Evolutionary conservation across 2,113 vertebrate species (phyloP), one percentile per base, ranked within the genome.

Genomic region (Glareola pratincola): DNA sequence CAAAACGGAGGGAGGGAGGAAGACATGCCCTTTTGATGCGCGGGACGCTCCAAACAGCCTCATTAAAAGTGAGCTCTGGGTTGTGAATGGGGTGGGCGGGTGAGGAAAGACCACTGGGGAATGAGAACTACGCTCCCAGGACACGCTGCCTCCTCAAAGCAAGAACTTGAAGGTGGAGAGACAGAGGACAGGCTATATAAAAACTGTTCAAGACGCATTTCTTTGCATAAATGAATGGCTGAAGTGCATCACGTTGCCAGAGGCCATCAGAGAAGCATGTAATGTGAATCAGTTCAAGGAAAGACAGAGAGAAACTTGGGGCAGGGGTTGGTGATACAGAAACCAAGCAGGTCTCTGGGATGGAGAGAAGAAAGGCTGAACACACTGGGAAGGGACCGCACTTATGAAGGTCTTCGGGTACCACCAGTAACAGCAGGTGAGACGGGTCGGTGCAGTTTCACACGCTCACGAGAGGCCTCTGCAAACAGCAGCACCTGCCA

Each of bases 401-500:
- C 3, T 39, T 37, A 22, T 11, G 72, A 30, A 92, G 39, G 32
- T 57, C 54, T 85, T 34, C 79, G 78, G 54, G 47, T 56, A 19
- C 29, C 27, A 23, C 1, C 3, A 2, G 64, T 47, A 56, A 45
- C 45, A 85, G 84, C 62, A 81, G 88, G 60, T 0, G 8, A 89
- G 48, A 41, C 16, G 12, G 57, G 53, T 37, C 1, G 1, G 69
- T 39, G 48, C 80, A 75, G 69, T 19, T 57, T 14, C 57, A 60
- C 3, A 0, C 4, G 23, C 43, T 43, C 75, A 76, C 2, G 5
- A 51, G 34, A 27, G 16, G 59, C 27, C 30, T 86, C 89, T 94
- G 89, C 80, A 59, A 92, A 89, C 43, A 94, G 89, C 50, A 92
- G 72, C 85, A 60, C 67, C 82, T 88, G 75, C n/a, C 79, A 87